Base-by-base conservation (phyloP, 2,113 vertebrate genomes). In the Microtus pennsylvanicus region DNA sequence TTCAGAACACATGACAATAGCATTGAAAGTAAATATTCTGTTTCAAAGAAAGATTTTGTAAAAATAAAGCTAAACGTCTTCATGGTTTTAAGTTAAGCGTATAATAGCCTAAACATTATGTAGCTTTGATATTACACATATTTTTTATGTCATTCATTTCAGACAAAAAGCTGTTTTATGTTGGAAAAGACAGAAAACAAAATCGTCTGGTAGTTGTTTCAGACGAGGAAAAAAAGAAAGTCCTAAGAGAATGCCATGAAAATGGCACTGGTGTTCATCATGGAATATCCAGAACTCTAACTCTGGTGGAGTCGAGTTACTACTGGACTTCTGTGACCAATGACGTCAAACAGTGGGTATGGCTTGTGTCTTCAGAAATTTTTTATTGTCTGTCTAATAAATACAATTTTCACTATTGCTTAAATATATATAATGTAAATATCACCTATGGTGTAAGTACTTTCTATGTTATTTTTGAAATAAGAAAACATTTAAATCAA, bases 261-360 rank as follows among this genome's bases (percentile, higher is more conserved):
- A 98, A 97, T 91, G 92, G 97, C 96, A 61, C 96, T 92, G 98
- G 98, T 35, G 52, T 92, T 78, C 98, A 99, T 93, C 98, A 99
- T 38, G 98, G 98, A 78, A 98, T 99, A 95, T 98, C 98, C 88
- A 98, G 98, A 93, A 99, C 98, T 0, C 98, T 99, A 65, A 98
- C 98, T 74, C 97, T 98, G 63, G 98, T 99, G 90, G 98, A 98
- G 88, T 98, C 98, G 83, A 96, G 26, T 92, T 99, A 99, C 97
- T 99, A 99, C 50, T 99, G 98, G 98, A 98, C 98, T 13, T 98
- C 98, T 33, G 96, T 99, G 96, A 98, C 98, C 91, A 98, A 97
- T 89, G 98, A 99, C 75, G 98, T 99, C 97, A 99, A 98, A 95
- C 98, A 98, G 95, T 99, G 98, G 98, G 98, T 99, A 99, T 97